Base-by-base conservation (phyloP, 2,888 invertebrate species). In the Tineola bisselliella region DNA sequence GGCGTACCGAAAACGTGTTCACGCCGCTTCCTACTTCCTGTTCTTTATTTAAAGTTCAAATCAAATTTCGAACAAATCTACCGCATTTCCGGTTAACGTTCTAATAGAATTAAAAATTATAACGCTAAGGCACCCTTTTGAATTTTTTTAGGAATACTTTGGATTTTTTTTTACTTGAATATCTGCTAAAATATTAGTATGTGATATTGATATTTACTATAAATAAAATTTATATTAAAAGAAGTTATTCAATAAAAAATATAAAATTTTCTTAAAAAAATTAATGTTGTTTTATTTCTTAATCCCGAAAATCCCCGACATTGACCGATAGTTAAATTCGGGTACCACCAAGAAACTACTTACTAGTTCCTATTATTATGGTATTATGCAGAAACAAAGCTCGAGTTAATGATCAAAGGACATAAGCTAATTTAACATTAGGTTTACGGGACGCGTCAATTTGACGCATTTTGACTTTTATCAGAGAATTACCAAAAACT, bases 201-300 rank as follows among this genome's bases (percentile, higher is more conserved):
- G 58, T 58, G 33, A 58, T 58, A 58, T 58, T 43, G 59, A 59
- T 44, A 54, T 59, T 44, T 59, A 43, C 43, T 17, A 44, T 59
- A 59, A 59, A 59, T 44, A 33, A 25, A 56, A 13, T 48, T 30
- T 58, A 59, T 44, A 58, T 33, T 44, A 33, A 38, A 30, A 80
- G 83, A 83, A 83, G 79, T 72, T 83, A 80, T 81, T 83, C 81
- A 84, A 83, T 81, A 83, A 83, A 82, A 83, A 75, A 76, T 73
- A 81, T 70, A 84, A 84, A 84, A 84, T 79, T 25, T 83, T 82
- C 77, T 81, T 82, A 33, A 43, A 15, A 44, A 61, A 31, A 54
- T 70, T 8, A 8, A 5, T 6, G 2, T 38, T 38, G n/a, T 38
- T 38, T 38, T 38, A 6, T 38, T 10, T 12, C 3, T 38, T 6